These are phyloP conservation scores for Zaprionus lineosus DNA, from an alignment of 2,888 invertebrate species.

Conservation along the genomic window DNA sequence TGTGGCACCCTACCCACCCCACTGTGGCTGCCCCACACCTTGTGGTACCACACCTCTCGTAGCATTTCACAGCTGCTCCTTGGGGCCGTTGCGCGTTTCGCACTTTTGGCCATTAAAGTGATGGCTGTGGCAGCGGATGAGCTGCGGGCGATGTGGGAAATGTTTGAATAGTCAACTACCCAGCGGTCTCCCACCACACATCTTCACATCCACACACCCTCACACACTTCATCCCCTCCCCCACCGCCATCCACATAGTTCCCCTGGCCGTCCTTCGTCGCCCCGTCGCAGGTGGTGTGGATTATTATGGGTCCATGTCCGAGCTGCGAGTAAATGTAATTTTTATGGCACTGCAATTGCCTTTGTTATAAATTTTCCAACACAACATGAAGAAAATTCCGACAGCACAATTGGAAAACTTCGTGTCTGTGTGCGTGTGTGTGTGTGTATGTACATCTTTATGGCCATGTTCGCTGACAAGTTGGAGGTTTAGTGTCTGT, in stretches of 20 bases:
- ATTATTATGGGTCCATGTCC: constrained; percentile 57
- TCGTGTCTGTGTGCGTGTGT: constrained; percentile 3
- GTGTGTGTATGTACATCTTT: constrained; percentile 19
- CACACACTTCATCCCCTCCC: too few species aligned
- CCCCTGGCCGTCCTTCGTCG: background rate
- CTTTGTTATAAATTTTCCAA: constrained; percentile 62
- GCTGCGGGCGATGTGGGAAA: too few species aligned
- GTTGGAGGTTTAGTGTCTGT: constrained; percentile 45
- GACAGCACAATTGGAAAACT: background rate
- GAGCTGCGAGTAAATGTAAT: constrained; percentile 56
- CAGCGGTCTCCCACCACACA: too few species aligned
- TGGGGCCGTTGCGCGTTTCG: constrained; percentile 39
- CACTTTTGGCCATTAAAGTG: constrained; percentile 44
- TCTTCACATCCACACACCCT: too few species aligned
- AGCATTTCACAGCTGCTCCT: background rate
- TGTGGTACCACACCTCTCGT: too few species aligned
- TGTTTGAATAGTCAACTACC: constrained; percentile 49
- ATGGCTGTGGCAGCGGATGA: constrained; percentile 1
- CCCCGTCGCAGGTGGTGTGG: constrained; percentile 62
- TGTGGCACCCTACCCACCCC: too few species aligned
- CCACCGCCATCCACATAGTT: too few species aligned
- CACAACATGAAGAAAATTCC: constrained; percentile 48
- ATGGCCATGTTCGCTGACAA: constrained; percentile 36
- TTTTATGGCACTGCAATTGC: constrained; percentile 75
- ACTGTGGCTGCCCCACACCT: too few species aligned